phyloP scores from a whole-genome alignment of 2,888 invertebrate species.

The Malacosoma neustria region DNA sequence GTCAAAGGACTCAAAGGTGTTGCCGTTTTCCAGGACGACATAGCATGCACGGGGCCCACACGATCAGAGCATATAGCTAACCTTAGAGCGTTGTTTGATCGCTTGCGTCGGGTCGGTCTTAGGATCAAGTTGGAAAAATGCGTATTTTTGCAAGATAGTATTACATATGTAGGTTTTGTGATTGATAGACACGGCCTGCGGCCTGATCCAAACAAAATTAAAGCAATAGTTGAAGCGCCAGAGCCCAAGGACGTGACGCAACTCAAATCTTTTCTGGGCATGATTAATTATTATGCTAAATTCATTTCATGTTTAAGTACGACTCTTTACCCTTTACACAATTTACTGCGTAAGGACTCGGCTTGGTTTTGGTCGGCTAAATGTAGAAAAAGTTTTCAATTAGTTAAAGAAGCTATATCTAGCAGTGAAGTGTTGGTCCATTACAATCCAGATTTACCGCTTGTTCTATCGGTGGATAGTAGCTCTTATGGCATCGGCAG shows the following conservation, averaged over 20 bases:
- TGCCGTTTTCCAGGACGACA: slow-evolving; percentile 13
- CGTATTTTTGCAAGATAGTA: slow-evolving; percentile 8
- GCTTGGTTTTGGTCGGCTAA: no score
- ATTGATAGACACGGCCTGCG: no score
- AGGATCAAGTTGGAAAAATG: slow-evolving; percentile 12
- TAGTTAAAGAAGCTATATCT: no score
- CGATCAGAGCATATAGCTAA: slow-evolving; percentile 6
- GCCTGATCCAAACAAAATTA: no score
- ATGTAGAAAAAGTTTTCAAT: no score
- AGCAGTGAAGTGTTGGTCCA: no score
- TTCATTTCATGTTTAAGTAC: slow-evolving; percentile 10
- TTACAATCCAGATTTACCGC: no score
- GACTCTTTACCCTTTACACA: slow-evolving; percentile 2
- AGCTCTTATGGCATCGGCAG: no score
- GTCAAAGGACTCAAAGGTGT: slow-evolving; percentile 12
- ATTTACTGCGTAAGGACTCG: background rate
- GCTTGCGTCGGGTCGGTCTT: slow-evolving; percentile 3
- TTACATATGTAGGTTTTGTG: slow-evolving; percentile 10
- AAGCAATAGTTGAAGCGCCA: no score
- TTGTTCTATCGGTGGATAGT: no score
- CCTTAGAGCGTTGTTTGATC: slow-evolving; percentile 6
- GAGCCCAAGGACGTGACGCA: slow-evolving; percentile 9
- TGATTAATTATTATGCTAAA: slow-evolving; percentile 11
- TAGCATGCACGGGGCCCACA: slow-evolving; percentile 3
- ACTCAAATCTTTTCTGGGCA: slow-evolving; percentile 13